These are phyloP conservation scores for Acleris laterana DNA, from an alignment of 2,888 invertebrate species.

Conservation along the genomic window DNA sequence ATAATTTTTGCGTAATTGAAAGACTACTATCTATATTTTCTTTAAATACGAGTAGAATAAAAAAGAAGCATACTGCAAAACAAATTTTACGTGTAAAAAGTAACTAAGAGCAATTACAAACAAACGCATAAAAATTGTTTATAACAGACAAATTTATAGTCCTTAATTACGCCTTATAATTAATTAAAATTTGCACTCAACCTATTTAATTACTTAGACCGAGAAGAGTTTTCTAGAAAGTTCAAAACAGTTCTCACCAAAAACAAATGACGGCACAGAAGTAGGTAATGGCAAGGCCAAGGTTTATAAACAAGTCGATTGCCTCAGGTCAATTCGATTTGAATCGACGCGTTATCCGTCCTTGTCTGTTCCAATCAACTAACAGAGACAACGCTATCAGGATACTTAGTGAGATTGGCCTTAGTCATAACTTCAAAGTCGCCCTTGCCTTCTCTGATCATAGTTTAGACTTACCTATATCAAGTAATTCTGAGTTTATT, in stretches of 20 bases:
- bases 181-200: no score
- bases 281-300: constrained; percentile 24
- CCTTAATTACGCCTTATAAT: no score
- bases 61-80: no score
- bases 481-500: no score
- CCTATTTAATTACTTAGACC: neutral
- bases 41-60: no score
- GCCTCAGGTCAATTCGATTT: neutral
- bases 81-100: no score
- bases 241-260: constrained; percentile 2
- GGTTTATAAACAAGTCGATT: constrained; percentile 20
- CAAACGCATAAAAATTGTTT: no score
- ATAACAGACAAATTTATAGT: no score
- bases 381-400: neutral
- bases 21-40: no score
- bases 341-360: neutral
- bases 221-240: neutral
- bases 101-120: no score
- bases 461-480: no score
- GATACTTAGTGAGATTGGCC: neutral
- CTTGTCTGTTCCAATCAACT: neutral
- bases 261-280: constrained; percentile 9
- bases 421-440: neutral
- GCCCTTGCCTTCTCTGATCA: neutral
- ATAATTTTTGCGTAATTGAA: no score